Percentiles rank a stretch among this genome's conserved stretches.
Conservation (phyloP, 2,888 invertebrate genomes). For the Chymomyza fuscimana region DNA sequence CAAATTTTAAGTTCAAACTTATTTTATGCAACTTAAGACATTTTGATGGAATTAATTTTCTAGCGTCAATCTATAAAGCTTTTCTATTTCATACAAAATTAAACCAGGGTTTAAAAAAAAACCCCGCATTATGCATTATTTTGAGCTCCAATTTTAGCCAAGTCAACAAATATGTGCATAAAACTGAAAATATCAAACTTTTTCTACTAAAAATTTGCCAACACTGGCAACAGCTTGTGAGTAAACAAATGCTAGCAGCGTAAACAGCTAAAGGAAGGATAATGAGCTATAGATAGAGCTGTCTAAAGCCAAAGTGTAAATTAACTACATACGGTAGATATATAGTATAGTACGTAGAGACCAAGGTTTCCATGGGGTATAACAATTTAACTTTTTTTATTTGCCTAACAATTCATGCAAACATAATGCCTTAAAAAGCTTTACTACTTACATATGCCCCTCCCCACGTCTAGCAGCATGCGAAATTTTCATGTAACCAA, state of each 20-base stretch:
- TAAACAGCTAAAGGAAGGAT: neutral
- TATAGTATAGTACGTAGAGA: neutral
- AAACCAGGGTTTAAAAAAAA: neutral
- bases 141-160: neutral
- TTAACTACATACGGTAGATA: neutral
- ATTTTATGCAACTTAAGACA: too few relatives aligned
- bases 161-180: neutral
- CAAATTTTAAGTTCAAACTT: too few relatives aligned
- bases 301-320: neutral
- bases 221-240: neutral
- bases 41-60: too few relatives aligned
- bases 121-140: neutral
- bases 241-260: neutral
- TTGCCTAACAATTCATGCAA: slow-evolving; percentile 5
- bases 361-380: neutral
- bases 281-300: slow-evolving; percentile 2
- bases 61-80: neutral
- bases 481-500: slow-evolving; percentile 52
- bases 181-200: neutral
- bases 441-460: slow-evolving; percentile 51
- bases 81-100: neutral
- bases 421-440: slow-evolving; percentile 60
- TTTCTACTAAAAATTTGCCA: neutral
- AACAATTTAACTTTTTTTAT: slow-evolving; percentile 6
- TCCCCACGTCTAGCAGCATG: slow-evolving; percentile 17